Percentiles rank a stretch among this genome's conserved stretches.
These are phyloP conservation scores for Donacobius atricapilla DNA, from an alignment of 2,113 vertebrate species.

Conservation along the genomic window DNA sequence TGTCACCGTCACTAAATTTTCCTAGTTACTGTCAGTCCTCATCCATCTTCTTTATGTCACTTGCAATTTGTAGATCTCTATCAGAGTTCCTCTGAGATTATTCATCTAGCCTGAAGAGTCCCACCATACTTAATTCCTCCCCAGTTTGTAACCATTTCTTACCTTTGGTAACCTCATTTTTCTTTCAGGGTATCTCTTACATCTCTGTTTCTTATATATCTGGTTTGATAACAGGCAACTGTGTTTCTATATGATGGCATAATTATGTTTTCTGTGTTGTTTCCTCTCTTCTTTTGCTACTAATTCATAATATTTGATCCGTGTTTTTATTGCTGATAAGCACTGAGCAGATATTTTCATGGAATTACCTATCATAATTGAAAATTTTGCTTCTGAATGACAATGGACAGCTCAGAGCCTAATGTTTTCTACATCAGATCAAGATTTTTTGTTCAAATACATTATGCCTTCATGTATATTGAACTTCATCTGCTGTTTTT, in stretches of 20 bases:
- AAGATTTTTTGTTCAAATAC: neutral
- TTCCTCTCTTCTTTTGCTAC: neutral
- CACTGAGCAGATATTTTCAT: neutral
- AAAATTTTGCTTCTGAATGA: neutral
- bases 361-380: neutral
- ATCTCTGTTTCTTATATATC: neutral
- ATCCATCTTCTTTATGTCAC: neutral
- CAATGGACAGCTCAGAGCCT: neutral
- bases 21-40: neutral
- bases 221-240: neutral
- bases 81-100: neutral
- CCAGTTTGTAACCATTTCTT: neutral
- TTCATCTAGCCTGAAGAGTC: neutral
- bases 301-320: neutral
- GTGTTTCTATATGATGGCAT: neutral
- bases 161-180: neutral
- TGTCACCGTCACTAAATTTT: neutral
- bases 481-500: neutral
- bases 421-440: neutral
- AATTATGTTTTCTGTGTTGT: neutral
- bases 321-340: neutral
- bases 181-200: neutral
- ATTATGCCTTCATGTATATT: rapidly evolving
- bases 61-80: neutral
- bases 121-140: neutral